Conservation (phyloP, 2,797 vertebrate genomes). For the Pipistrellus pygmaeus region DNA sequence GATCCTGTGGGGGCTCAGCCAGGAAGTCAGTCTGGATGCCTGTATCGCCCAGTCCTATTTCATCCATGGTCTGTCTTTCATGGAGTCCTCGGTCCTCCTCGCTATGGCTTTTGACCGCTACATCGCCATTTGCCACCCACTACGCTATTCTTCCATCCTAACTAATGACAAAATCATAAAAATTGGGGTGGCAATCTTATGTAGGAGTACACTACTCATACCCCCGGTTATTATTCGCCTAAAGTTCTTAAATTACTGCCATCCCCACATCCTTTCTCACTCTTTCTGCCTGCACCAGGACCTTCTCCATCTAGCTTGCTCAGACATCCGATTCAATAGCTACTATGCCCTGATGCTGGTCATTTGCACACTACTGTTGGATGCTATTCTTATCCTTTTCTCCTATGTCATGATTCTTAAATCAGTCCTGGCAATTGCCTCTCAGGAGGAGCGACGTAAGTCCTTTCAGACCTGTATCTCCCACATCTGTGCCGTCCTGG, state of each 20-base stretch:
- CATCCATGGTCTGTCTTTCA: constrained; percentile 63
- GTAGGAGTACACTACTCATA: constrained; percentile 48
- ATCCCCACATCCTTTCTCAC: constrained; percentile 50
- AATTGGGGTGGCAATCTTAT: constrained; percentile 24
- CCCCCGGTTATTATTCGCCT: not conserved
- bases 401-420: constrained; percentile 68
- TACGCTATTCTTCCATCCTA: constrained; percentile 76
- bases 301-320: constrained; percentile 38
- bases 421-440: constrained; percentile 61
- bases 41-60: constrained; percentile 64
- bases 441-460: constrained; percentile 10
- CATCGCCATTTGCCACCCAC: constrained; percentile 65
- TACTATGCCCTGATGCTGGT: constrained; percentile 83
- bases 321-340: constrained; percentile 84
- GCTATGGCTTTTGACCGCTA: constrained; percentile 87
- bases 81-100: constrained; percentile 80
- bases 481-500: constrained; percentile 55
- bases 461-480: constrained; percentile 66
- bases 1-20: not conserved
- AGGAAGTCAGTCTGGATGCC: constrained; percentile 7
- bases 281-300: constrained; percentile 69
- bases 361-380: constrained; percentile 48
- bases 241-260: constrained; percentile 51
- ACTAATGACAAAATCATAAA: constrained; percentile 58
- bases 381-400: constrained; percentile 54